These are phyloP conservation scores for Lasioglossum albipes DNA, from an alignment of 1,140 invertebrate species.

Conservation along the genomic window DNA sequence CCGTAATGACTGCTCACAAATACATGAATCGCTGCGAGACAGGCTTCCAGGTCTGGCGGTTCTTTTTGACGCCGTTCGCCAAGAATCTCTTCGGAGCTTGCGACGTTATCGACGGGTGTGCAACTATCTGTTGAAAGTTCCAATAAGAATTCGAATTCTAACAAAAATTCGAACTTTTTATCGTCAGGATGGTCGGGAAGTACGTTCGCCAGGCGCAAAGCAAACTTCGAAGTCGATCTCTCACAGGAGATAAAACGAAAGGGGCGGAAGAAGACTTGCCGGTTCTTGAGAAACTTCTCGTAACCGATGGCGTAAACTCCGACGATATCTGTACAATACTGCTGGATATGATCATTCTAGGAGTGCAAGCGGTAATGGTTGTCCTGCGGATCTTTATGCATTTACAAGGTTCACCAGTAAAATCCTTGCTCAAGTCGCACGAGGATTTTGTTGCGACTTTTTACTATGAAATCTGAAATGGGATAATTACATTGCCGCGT, in stretches of 20 bases:
- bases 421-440: too few relatives aligned
- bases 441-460: too few relatives aligned
- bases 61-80: conserved; percentile 83
- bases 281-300: conserved; percentile 79
- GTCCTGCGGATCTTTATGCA: too few relatives aligned
- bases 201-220: conserved; percentile 71
- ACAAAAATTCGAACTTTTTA: neutral
- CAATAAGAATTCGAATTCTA: too few relatives aligned
- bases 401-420: too few relatives aligned
- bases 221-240: conserved; percentile 53
- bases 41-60: conserved; percentile 85
- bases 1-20: conserved; percentile 82
- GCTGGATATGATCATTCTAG: conserved; percentile 84
- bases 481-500: too few relatives aligned
- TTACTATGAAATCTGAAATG: too few relatives aligned
- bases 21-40: conserved; percentile 83
- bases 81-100: conserved; percentile 82
- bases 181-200: conserved; percentile 66
- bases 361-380: conserved; percentile 81
- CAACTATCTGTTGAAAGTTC: neutral
- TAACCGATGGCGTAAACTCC: conserved; percentile 80
- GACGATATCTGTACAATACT: conserved; percentile 83
- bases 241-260: conserved; percentile 8
- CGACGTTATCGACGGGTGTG: conserved; percentile 81
- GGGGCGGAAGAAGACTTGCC: conserved; percentile 63